These are phyloP conservation scores for Philereme vetulata DNA, from an alignment of 2,888 invertebrate genomes.

Conservation along the genomic window DNA sequence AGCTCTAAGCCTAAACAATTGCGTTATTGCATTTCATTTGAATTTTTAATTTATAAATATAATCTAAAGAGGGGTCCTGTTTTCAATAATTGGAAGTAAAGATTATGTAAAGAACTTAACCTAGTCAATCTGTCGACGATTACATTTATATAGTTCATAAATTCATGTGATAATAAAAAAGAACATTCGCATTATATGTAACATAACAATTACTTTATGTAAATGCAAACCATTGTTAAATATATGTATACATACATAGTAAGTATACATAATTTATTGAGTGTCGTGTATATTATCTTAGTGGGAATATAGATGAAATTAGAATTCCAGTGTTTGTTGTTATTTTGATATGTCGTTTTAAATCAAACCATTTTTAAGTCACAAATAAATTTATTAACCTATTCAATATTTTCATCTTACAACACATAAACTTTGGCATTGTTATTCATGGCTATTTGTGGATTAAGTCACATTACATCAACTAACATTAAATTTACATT, in stretches of 20 bases:
- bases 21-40: no score
- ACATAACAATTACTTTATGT: conserved; percentile 5
- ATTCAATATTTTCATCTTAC: conserved; percentile 3
- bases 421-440: conserved; percentile 10
- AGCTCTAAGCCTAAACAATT: no score
- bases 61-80: no score
- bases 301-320: conserved; percentile 12
- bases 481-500: conserved; percentile 2
- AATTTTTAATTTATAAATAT: no score
- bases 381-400: conserved; percentile 5
- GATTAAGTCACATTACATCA: background rate
- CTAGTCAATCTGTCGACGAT: conserved; percentile 18
- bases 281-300: conserved; percentile 18
- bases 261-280: conserved; percentile 14
- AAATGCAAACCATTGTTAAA: conserved; percentile 37
- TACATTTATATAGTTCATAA: conserved; percentile 8
- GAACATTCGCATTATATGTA: conserved; percentile 28
- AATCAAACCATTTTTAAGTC: conserved; percentile 10
- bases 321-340: conserved; percentile 23
- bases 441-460: background rate
- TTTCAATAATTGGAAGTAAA: no score
- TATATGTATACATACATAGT: background rate
- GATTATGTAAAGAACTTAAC: background rate
- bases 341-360: conserved; percentile 14
- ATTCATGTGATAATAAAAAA: conserved; percentile 28